Evolutionary conservation across 2,888 invertebrate species (phyloP), one percentile per base, ranked within the genome.

Genomic region (Meghimatium bilineatum): DNA sequence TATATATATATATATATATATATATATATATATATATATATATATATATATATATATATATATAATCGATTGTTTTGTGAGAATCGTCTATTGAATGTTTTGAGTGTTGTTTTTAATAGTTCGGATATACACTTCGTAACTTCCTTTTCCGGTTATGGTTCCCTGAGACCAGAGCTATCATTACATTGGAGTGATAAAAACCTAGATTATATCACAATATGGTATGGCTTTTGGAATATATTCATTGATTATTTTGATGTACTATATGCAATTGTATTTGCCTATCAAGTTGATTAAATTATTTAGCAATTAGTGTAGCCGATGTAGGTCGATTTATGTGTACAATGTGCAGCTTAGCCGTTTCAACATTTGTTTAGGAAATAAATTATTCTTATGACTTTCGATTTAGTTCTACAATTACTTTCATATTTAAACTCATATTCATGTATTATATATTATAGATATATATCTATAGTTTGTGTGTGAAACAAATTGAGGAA

Each of bases 71-170:
- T 56, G 56, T 56, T 56, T 56, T 56, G 10, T 56, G 20, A 23
- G 56, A 23, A 56, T 14, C 20, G 17, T 14, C 56, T 6, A 56
- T 14, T 17, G 44, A 44, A 44, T 44, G 44, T 44, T 5, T 8
- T 44, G 44, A 17, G 23, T 56, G 2, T 56, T 23, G 20, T 56
- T 17, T 56, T 56, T 56, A 56, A 56, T n/a, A 29, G 3, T 66
- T 66, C 23, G 5, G 32, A 66, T 26, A 66, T 10, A 66, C 66
- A 66, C 29, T 60, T 26, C 20, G 60, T 23, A 23, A 67, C 60
- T 72, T 81, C 72, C 81, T 81, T 81, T 81, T 81, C 81, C 81
- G 56, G 74, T 81, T 74, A 81, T 49, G 80, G 80, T 80, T 52
- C 80, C 80, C 81, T 71, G 63, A 81, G 81, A 81, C 81, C 81